phyloP scores from a whole-genome alignment of 1,140 invertebrate genomes.

The Drosophila lini region DNA sequence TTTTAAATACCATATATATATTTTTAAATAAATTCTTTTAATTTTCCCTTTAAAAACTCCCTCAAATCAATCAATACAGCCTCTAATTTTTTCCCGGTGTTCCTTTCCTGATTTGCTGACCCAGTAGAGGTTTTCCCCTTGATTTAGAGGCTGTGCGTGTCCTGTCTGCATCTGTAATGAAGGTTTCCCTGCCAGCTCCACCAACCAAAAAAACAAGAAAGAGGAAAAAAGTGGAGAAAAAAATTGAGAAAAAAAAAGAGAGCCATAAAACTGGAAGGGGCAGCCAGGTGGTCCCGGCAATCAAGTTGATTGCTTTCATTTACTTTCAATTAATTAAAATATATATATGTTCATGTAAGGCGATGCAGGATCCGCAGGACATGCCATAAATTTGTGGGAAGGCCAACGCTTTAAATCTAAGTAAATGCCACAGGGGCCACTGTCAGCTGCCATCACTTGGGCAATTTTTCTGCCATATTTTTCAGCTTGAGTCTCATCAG shows the following conservation, averaged over 20 bases:
- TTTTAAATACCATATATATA: too few relatives aligned
- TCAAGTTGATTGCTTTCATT: slow-evolving; percentile 79
- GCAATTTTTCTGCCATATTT: slow-evolving; percentile 56
- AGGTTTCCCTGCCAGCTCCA: not conserved
- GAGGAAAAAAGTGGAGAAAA: slow-evolving; percentile 8
- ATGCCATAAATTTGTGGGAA: slow-evolving; percentile 30
- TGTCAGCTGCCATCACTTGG: slow-evolving; percentile 44
- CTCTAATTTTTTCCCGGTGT: not conserved
- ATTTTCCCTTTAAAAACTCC: not conserved
- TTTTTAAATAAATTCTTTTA: too few relatives aligned
- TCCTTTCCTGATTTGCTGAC: slow-evolving; percentile 1
- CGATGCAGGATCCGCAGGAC: slow-evolving; percentile 21
- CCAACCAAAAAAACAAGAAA: slow-evolving; percentile 2
- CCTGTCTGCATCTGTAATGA: slow-evolving; percentile 35
- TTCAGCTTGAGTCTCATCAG: slow-evolving; percentile 13
- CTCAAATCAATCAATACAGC: not conserved
- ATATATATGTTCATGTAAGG: slow-evolving; percentile 11
- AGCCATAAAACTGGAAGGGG: slow-evolving; percentile 2
- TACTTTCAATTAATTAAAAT: slow-evolving; percentile 81
- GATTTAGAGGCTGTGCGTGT: slow-evolving; percentile 27
- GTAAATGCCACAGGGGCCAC: slow-evolving; percentile 38
- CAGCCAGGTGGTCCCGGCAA: slow-evolving; percentile 46
- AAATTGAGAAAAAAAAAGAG: not conserved
- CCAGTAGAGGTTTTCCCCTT: not conserved
- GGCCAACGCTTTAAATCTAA: slow-evolving; percentile 52